Percentiles rank a stretch among this genome's conserved stretches.
These are phyloP conservation scores for Cantharis lateralis DNA, from an alignment of 2,888 invertebrate species.

Conservation along the genomic window DNA sequence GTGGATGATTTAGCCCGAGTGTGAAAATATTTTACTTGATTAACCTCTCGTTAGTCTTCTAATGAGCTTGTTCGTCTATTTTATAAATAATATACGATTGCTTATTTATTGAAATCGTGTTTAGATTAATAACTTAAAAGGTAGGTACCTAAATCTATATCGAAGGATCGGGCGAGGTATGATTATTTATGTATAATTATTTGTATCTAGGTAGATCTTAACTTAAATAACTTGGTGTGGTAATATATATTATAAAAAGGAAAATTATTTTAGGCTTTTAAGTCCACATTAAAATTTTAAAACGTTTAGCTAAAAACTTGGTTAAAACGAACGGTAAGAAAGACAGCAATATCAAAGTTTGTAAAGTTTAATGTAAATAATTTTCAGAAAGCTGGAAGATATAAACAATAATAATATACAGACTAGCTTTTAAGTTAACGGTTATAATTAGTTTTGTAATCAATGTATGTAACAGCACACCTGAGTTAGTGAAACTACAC, in stretches of 20 bases:
- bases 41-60: too few species aligned
- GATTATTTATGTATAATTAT: neutral
- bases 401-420: slow-evolving; percentile 49
- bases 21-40: too few species aligned
- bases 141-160: neutral
- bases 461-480: slow-evolving; percentile 48
- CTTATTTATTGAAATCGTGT: neutral
- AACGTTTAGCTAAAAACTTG: slow-evolving; percentile 2
- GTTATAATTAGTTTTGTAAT: slow-evolving; percentile 55
- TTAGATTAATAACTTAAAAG: neutral
- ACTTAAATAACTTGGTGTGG: neutral
- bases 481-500: slow-evolving; percentile 42
- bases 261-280: slow-evolving; percentile 3
- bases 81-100: too few species aligned
- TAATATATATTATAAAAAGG: neutral
- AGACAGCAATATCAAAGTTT: slow-evolving; percentile 1
- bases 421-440: slow-evolving; percentile 50
- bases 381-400: slow-evolving; percentile 37
- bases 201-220: neutral
- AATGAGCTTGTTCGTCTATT: too few species aligned
- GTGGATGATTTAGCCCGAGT: too few species aligned
- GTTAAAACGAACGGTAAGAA: neutral
- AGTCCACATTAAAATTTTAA: neutral
- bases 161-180: neutral
- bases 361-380: slow-evolving; percentile 20